Conservation (phyloP, 2,797 vertebrate genomes). For the Distichodus sexfasciatus region DNA sequence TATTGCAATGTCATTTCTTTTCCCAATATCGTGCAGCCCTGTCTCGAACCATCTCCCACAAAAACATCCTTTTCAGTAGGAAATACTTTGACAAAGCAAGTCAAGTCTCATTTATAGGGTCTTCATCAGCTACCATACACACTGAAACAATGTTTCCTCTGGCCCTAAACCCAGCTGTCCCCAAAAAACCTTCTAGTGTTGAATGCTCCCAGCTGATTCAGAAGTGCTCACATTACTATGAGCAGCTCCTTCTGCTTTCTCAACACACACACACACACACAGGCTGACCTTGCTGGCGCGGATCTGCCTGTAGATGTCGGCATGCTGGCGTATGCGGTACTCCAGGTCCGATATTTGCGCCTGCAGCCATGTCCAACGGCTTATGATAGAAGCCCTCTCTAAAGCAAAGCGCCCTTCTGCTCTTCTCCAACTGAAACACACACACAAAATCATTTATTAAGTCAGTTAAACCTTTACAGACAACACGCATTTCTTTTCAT, state of each 20-base stretch:
- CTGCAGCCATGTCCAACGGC: conserved; percentile 99
- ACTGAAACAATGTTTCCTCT: not conserved
- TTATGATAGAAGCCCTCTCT: conserved; percentile 94
- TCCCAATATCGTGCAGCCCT: no score
- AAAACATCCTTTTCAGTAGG: no score
- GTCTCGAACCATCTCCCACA: no score
- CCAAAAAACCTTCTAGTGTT: not conserved
- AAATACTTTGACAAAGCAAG: no score
- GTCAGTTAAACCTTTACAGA: not conserved
- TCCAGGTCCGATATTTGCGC: conserved; percentile 98
- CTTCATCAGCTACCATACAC: not conserved
- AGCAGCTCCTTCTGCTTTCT: no score
- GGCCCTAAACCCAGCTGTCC: not conserved
- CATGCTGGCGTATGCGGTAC: conserved; percentile 97
- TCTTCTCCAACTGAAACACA: conserved; percentile 82
- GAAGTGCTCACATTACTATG: not conserved
- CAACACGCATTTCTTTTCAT: no score
- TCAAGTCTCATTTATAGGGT: no score
- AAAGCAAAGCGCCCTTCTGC: conserved; percentile 93
- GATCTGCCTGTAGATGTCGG: conserved; percentile 96
- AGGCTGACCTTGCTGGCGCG: conserved; percentile 87
- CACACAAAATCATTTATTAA: not conserved
- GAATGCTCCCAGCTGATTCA: not conserved
- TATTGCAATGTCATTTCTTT: no score
- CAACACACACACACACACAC: no score